phyloP scores from a whole-genome alignment of 2,113 vertebrate species.

The Poeciliopsis occidentalis region DNA sequence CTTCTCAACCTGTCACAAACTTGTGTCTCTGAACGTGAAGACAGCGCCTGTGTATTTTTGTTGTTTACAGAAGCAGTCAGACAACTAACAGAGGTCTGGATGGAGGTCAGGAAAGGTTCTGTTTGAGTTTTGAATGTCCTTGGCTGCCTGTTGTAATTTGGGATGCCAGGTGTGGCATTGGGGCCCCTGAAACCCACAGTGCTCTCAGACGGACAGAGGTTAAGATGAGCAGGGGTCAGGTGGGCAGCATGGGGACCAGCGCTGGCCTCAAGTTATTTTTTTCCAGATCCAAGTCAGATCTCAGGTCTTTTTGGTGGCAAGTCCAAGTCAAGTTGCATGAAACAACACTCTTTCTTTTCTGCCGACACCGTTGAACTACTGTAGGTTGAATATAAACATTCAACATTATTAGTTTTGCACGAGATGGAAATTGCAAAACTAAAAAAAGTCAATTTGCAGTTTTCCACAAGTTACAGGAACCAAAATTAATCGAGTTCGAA shows the following conservation, averaged over 20 bases:
- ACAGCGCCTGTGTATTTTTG: slow-evolving; percentile 1
- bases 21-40: slow-evolving; percentile 9
- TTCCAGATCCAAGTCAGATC: background rate
- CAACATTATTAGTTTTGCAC: background rate
- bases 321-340: background rate
- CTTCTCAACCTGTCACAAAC: slow-evolving; percentile 40
- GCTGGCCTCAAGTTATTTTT: background rate
- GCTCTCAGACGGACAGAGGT: slow-evolving; percentile 63
- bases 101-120: slow-evolving; percentile 40
- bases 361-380: too few species aligned
- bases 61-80: background rate
- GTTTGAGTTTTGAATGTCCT: slow-evolving; percentile 54
- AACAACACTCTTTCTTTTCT: background rate
- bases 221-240: slow-evolving; percentile 27
- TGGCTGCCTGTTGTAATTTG: slow-evolving; percentile 56
- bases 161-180: slow-evolving; percentile 60
- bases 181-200: slow-evolving; percentile 45
- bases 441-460: too few species aligned
- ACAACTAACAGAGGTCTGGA: slow-evolving; percentile 7
- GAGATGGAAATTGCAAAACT: too few species aligned
- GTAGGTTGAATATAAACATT: background rate
- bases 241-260: slow-evolving; percentile 14
- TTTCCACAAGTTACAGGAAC: too few species aligned
- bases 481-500: too few species aligned
- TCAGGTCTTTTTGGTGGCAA: background rate